phyloP scores from a whole-genome alignment of 2,888 invertebrate genomes.

The Melanostoma scalare region DNA sequence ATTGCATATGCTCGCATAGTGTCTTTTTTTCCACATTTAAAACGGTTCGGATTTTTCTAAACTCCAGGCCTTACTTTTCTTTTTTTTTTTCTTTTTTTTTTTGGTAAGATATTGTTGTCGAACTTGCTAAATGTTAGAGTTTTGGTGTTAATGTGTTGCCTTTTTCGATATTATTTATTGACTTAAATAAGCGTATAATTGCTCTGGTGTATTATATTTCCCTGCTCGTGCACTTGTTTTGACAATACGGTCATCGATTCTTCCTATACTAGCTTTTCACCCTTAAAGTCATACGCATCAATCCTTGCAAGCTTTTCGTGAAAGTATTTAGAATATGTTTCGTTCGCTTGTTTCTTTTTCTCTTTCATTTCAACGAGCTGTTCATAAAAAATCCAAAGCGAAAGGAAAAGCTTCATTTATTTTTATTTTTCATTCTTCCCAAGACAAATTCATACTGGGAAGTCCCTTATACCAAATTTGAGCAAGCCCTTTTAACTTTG shows the following conservation, averaged over 20 bases:
- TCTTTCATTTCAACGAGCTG: slow-evolving; percentile 31
- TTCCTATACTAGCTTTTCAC: slow-evolving; percentile 24
- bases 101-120: not conserved
- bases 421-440: slow-evolving; percentile 51
- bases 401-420: slow-evolving; percentile 39
- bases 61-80: not conserved
- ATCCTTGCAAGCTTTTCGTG: slow-evolving; percentile 54
- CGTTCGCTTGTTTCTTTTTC: slow-evolving; percentile 19
- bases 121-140: not conserved
- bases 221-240: slow-evolving; percentile 43
- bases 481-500: slow-evolving; percentile 13
- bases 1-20: not conserved
- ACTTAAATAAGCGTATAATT: slow-evolving; percentile 41
- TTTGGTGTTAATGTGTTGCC: not conserved
- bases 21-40: slow-evolving; percentile 25
- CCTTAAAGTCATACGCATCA: slow-evolving; percentile 22
- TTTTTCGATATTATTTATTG: slow-evolving; percentile 22
- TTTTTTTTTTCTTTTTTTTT: slow-evolving; percentile 3
- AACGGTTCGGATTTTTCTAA: not conserved
- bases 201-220: slow-evolving; percentile 38
- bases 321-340: slow-evolving; percentile 34
- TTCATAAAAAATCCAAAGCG: slow-evolving; percentile 26
- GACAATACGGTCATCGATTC: slow-evolving; percentile 40
- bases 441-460: slow-evolving; percentile 32
- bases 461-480: slow-evolving; percentile 49